Percentiles rank a stretch among this genome's conserved stretches.
Evolutionary conservation across 2,797 vertebrate species (phyloP).

Genomic region (Anguilla obscura): DNA sequence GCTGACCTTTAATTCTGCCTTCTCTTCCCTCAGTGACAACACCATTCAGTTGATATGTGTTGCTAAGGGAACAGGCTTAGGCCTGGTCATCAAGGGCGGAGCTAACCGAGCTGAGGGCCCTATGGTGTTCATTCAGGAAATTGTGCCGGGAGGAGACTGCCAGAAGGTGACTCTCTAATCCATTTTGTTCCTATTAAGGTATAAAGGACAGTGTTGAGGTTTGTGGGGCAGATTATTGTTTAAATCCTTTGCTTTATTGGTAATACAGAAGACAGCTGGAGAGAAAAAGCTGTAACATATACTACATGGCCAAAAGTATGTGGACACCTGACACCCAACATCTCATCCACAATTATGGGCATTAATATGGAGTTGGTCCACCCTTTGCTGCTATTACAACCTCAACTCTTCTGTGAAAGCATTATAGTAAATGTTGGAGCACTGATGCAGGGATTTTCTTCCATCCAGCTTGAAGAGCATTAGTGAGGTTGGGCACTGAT

Average conservation of each 20-base stretch:
- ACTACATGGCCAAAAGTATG: neutral
- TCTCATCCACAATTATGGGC: too few species aligned
- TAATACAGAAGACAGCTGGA: slow-evolving; percentile 19
- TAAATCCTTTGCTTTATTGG: slow-evolving; percentile 14
- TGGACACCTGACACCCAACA: too few species aligned
- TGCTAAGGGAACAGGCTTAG: slow-evolving; percentile 82
- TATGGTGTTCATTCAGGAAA: slow-evolving; percentile 89
- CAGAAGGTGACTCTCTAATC: slow-evolving; percentile 78
- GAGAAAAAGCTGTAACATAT: slow-evolving; percentile 13
- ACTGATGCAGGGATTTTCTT: too few species aligned
- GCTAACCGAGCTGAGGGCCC: slow-evolving; percentile 87
- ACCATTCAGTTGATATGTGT: slow-evolving; percentile 88
- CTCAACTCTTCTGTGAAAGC: too few species aligned
- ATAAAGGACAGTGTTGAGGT: slow-evolving; percentile 6
- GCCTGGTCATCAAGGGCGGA: slow-evolving; percentile 85
- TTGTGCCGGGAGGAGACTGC: slow-evolving; percentile 88
- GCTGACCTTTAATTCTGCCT: slow-evolving; percentile 43
- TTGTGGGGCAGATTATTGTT: neutral
- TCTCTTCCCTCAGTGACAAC: slow-evolving; percentile 72
- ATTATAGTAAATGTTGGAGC: too few species aligned
- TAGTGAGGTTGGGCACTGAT: too few species aligned
- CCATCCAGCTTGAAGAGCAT: too few species aligned
- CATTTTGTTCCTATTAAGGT: neutral
- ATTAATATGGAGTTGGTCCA: neutral
- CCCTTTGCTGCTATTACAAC: too few species aligned